A percentile compares a stretch with the other conserved stretches of the same genome.
Conservation (phyloP, 2,113 vertebrate genomes). For the Triplophysa rosa region DNA sequence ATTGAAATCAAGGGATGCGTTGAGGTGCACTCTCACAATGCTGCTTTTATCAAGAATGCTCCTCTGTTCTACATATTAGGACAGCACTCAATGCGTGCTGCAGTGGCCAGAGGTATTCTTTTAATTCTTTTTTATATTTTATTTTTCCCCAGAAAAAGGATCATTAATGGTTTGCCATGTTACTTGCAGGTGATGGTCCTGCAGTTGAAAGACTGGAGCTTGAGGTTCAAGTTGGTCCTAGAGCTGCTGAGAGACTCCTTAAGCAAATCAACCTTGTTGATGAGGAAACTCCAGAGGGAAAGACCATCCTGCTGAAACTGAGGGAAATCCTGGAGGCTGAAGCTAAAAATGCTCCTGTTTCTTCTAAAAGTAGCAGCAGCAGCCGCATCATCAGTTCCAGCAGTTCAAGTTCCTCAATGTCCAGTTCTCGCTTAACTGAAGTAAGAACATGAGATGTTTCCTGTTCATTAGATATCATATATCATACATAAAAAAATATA, state of each 20-base stretch:
- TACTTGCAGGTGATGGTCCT: conserved; percentile 64
- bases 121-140: neutral
- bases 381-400: conserved; percentile 32
- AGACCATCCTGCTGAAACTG: conserved; percentile 69
- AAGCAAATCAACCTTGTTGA: conserved; percentile 61
- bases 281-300: conserved; percentile 54
- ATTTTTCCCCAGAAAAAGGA: neutral
- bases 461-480: neutral
- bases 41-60: conserved; percentile 59
- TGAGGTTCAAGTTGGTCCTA: conserved; percentile 75
- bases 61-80: conserved; percentile 71
- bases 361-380: conserved; percentile 44
- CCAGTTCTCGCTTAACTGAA: conserved; percentile 49
- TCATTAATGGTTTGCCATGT: neutral
- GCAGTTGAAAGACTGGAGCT: conserved; percentile 76
- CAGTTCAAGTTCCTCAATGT: conserved; percentile 44
- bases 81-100: conserved; percentile 65
- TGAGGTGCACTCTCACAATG: conserved; percentile 64
- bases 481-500: neutral
- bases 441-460: conserved; percentile 33
- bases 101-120: conserved; percentile 70
- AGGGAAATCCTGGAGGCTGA: conserved; percentile 70
- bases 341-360: conserved; percentile 38
- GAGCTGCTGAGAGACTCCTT: conserved; percentile 73
- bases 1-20: conserved; percentile 73